Evolutionary conservation across 2,113 vertebrate species (phyloP).

Genomic region (Turdus rufiventris): DNA sequence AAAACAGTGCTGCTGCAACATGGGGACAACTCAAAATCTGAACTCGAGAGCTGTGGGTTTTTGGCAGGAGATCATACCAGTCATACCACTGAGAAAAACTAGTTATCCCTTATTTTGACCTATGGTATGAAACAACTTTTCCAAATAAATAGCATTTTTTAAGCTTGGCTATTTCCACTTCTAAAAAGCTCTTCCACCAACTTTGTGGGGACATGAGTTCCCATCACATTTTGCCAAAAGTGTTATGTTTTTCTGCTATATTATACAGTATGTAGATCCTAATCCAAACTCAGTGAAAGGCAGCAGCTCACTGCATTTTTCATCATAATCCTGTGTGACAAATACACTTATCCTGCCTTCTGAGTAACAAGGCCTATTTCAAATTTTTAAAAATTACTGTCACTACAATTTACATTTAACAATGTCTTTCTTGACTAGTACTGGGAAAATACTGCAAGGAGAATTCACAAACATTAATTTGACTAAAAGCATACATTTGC

Average conservation of each 20-base stretch:
- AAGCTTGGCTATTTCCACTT: neutral
- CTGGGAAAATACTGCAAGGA: conserved; percentile 8
- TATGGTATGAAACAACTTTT: neutral
- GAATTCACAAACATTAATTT: conserved; percentile 13
- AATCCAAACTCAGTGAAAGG: neutral
- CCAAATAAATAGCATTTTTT: neutral
- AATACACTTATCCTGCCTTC: neutral
- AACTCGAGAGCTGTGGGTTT: neutral
- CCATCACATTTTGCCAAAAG: neutral
- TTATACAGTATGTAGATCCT: neutral
- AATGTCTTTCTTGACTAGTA: neutral
- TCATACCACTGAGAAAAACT: neutral
- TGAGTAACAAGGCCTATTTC: neutral
- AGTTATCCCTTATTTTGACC: neutral
- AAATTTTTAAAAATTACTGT: conserved; percentile 3
- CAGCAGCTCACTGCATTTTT: neutral
- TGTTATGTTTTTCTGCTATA: fast-evolving
- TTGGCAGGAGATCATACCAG: neutral
- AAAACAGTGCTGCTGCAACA: neutral
- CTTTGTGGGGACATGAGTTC: neutral
- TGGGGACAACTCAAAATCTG: neutral
- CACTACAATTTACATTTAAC: conserved; percentile 23
- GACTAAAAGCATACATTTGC: conserved; percentile 1
- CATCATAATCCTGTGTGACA: neutral
- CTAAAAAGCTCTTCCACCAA: neutral